Base-by-base conservation (phyloP, 2,888 invertebrate species). In the Opisthograptis luteolata region DNA sequence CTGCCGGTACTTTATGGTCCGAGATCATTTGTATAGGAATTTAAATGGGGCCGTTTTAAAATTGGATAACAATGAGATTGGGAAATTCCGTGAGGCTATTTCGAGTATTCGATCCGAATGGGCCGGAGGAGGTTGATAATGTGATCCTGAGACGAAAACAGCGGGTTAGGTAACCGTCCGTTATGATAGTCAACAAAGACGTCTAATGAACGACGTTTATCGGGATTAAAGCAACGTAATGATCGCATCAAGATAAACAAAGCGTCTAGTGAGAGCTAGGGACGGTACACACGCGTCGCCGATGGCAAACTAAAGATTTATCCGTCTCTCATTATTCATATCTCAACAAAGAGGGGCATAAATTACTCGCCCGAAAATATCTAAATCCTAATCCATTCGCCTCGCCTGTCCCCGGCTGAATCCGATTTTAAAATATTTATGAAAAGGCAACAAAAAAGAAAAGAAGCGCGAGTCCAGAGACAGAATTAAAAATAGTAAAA, bases 351-450 rank as follows among this genome's bases (percentile, higher is more conserved):
- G 87, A 83, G 78, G 75, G 72, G 82, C 84, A 89, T 88, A 89
- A 86, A 88, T 88, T 86, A 89, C 81, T 76, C 79, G 84, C 77
- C 85, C 85, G 78, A 88, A 87, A 87, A 88, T 88, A 88, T 87
- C 87, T 86, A 88, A 88, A 84, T 85, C 84, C 86, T 88, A 88
- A 90, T 88, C 87, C 88, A 87, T 89, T 88, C 84, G 87, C 72
- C 77, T 75, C 87, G 89, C 76, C 70, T 84, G 88, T 88, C 89
- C 79, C 88, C 86, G 83, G 59, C 73, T 81, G 87, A 85, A 86
- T 87, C 86, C 85, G 87, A 88, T 89, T 89, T 85, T 86, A 87
- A 88, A 89, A 89, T 89, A 89, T 88, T 87, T 88, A 87, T 88
- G 87, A 87, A 86, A 87, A 86, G 87, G 78, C 79, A 79, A 78